These are phyloP conservation scores for Coturnix japonica DNA, from an alignment of 2,113 vertebrate species.

Conservation along the genomic window DNA sequence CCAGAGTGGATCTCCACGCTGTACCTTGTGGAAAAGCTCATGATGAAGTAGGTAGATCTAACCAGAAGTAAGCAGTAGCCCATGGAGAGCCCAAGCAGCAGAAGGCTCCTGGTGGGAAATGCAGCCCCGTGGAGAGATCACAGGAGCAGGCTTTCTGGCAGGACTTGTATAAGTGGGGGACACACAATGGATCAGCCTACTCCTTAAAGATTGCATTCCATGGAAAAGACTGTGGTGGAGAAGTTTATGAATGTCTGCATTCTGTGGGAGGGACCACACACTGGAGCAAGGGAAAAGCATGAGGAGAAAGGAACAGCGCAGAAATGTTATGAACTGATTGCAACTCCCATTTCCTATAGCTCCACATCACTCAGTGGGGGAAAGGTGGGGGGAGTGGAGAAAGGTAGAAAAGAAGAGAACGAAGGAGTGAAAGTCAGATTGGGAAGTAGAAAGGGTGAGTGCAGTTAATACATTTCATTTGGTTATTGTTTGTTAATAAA, in stretches of 20 bases:
- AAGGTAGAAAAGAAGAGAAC: background rate
- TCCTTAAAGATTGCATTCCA: background rate
- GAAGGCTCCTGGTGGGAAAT: background rate
- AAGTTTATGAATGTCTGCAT: background rate
- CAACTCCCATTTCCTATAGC: background rate
- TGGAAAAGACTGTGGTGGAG: background rate
- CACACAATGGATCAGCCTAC: background rate
- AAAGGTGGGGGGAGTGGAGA: background rate
- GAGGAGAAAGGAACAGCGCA: background rate
- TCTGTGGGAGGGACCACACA: background rate
- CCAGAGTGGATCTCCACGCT: background rate
- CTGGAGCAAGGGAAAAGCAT: background rate
- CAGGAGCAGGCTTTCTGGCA: background rate
- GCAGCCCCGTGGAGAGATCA: background rate
- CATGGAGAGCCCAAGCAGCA: background rate
- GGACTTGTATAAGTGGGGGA: background rate
- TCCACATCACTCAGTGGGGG: fast-evolving
- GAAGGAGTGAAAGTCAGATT: background rate
- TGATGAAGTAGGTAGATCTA: background rate
- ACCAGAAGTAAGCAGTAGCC: background rate
- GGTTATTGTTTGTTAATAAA: background rate
- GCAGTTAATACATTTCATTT: background rate
- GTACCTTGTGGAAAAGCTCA: background rate
- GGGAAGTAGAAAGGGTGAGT: background rate
- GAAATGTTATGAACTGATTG: background rate